Conservation (phyloP, 2,113 vertebrate species). For the Natator depressus region DNA sequence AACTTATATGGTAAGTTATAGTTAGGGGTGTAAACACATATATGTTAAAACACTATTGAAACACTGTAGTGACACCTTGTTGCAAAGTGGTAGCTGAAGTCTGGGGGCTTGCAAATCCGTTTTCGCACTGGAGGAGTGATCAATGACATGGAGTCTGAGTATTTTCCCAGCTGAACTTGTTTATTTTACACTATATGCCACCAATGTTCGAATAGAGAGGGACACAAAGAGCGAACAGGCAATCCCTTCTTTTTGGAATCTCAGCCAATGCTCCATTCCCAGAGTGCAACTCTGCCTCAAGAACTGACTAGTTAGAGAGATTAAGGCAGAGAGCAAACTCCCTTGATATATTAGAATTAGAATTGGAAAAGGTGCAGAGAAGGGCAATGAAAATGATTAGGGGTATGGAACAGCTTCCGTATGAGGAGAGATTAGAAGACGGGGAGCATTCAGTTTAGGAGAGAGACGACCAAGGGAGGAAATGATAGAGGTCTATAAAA, state of each 20-base stretch:
- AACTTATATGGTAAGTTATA: neutral
- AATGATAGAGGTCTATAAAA: too few species aligned
- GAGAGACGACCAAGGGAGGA: too few species aligned
- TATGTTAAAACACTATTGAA: too few species aligned
- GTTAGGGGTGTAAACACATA: too few species aligned
- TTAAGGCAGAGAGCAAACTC: neutral
- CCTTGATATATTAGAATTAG: neutral
- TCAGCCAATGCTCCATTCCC: neutral
- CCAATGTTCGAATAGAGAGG: neutral
- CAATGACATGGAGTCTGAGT: neutral
- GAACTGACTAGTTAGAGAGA: neutral
- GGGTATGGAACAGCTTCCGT: too few species aligned
- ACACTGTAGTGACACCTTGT: too few species aligned
- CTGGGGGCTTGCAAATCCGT: too few species aligned
- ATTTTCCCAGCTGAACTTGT: fast-evolving
- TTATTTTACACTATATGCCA: neutral
- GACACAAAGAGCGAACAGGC: fast-evolving
- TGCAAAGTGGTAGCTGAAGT: too few species aligned
- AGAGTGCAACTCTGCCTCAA: neutral
- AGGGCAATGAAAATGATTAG: too few species aligned
- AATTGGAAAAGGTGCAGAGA: too few species aligned
- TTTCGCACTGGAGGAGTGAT: neutral
- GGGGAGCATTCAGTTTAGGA: too few species aligned
- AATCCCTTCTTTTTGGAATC: neutral
- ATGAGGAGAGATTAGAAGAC: too few species aligned